Evolutionary conservation across 2,888 invertebrate genomes (phyloP), one percentile per base, ranked within the genome.

Genomic region (Drosophila paracracens): DNA sequence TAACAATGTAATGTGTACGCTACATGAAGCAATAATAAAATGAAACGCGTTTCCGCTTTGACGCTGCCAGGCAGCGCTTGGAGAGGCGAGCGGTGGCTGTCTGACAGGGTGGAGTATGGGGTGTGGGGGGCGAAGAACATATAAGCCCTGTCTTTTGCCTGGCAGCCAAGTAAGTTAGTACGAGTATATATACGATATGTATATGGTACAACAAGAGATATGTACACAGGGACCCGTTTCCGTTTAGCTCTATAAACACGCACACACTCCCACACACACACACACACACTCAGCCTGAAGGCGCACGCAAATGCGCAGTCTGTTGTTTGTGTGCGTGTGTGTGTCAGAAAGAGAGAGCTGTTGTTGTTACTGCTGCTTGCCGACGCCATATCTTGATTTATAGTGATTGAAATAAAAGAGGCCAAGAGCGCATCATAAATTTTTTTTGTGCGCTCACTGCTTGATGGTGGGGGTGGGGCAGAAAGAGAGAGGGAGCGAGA

Each of bases 331-430:
- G 62, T 63, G 56, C 63, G 63, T 57, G 61, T 64, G 50, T 48
- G 74, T 51, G 62, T n/a, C 52, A 33, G 50, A 18, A 36, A 57
- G 46, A 53, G 54, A 29, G 67, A 46, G 54, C 38, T 50, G 52
- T 51, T 69, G 51, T 25, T 59, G 58, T 27, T 66, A 51, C 53
- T 56, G 67, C 65, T 79, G 83, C 69, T 73, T 70, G 79, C 70
- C 83, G 72, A 79, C 70, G 77, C 82, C 88, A 83, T 85, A 87
- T 89, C 89, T 89, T 90, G 90, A 90, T 90, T 91, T 90, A 90
- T 90, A 83, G 88, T 90, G 89, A 91, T 91, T 90, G 90, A 85
- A 91, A 91, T 91, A 89, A 85, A 84, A 84, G 86, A 84, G 88
- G 90, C 85, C 83, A 88, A 83, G 89, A 89, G 87, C 87, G 87